phyloP scores from a whole-genome alignment of 2,888 invertebrate genomes.

The Trichopria drosophilae region DNA sequence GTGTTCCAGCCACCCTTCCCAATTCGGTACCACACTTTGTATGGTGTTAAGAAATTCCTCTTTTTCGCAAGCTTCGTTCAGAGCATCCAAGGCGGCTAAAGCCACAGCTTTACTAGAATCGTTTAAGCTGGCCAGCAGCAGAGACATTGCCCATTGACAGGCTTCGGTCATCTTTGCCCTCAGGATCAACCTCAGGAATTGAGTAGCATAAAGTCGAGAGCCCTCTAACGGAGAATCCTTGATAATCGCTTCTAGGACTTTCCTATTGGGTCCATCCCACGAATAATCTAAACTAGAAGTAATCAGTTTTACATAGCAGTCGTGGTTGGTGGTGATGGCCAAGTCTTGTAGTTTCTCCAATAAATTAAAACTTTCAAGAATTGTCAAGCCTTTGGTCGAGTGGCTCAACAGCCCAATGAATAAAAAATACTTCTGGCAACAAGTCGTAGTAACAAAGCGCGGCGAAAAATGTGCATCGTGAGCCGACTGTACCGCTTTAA shows the following conservation, averaged over 20 bases:
- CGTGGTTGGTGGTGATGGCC: conserved; percentile 80
- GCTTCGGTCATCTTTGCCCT: conserved; percentile 76
- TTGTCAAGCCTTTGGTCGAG: conserved; percentile 67
- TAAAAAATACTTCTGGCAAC: conserved; percentile 93
- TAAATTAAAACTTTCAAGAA: conserved; percentile 66
- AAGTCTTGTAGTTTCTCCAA: conserved; percentile 68
- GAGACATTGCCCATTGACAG: conserved; percentile 83
- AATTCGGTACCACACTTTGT: too few relatives aligned
- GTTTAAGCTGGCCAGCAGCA: conserved; percentile 81
- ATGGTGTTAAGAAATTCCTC: conserved; percentile 57
- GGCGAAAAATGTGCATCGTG: conserved; percentile 89
- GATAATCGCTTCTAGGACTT: conserved; percentile 66
- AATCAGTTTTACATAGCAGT: conserved; percentile 91
- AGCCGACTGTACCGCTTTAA: conserved; percentile 73
- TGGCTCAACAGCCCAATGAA: conserved; percentile 87
- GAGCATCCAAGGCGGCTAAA: conserved; percentile 75
- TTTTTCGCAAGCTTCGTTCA: conserved; percentile 93
- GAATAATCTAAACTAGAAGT: conserved; percentile 90
- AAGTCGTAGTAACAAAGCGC: conserved; percentile 82
- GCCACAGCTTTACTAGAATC: conserved; percentile 82
- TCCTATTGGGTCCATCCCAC: conserved; percentile 71
- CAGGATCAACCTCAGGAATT: conserved; percentile 84
- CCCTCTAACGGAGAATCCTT: conserved; percentile 59
- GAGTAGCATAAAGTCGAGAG: conserved; percentile 83
- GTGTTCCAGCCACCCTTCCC: conserved; percentile 60